A percentile compares a stretch with the other conserved stretches of the same genome.
Evolutionary conservation across 1,140 invertebrate species (phyloP).

Genomic region (Drosophila ficusphila): DNA sequence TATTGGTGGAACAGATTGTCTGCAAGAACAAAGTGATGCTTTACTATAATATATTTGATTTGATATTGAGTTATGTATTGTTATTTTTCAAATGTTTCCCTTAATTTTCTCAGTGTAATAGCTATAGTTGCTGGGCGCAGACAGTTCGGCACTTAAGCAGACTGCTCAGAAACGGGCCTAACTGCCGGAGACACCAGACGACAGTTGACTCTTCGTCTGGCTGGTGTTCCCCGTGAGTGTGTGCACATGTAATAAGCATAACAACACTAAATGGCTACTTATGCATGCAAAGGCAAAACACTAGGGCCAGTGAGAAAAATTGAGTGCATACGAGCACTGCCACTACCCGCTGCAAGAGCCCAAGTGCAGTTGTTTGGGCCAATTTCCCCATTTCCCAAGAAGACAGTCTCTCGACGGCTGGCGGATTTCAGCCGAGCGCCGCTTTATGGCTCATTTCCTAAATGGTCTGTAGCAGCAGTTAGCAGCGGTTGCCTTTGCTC

Average conservation of each 20-base stretch:
- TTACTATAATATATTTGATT: not conserved
- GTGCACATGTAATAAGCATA: constrained; percentile 73
- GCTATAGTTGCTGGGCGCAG: constrained; percentile 30
- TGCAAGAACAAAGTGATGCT: too few relatives aligned
- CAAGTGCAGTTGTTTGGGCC: constrained; percentile 70
- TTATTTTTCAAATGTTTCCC: not conserved
- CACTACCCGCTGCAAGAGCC: constrained; percentile 22
- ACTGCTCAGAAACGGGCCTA: constrained; percentile 67
- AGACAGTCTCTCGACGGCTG: constrained; percentile 26
- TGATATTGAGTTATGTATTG: accelerated
- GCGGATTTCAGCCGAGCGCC: constrained; percentile 29
- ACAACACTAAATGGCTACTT: constrained; percentile 80
- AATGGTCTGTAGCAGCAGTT: constrained; percentile 67
- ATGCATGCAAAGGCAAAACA: constrained; percentile 71
- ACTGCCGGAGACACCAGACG: constrained; percentile 43
- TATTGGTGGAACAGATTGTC: too few relatives aligned
- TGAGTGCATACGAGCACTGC: constrained; percentile 69
- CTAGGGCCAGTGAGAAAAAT: constrained; percentile 58
- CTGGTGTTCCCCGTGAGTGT: constrained; percentile 3
- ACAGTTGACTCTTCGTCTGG: constrained; percentile 59
- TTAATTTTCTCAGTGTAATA: not conserved
- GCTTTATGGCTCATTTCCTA: constrained; percentile 79
- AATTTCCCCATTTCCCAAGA: constrained; percentile 49
- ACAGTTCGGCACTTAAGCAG: constrained; percentile 63
- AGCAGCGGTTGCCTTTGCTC: constrained; percentile 5